Base-by-base conservation (phyloP, 2,797 vertebrate genomes). In the Delichon dasypus region DNA sequence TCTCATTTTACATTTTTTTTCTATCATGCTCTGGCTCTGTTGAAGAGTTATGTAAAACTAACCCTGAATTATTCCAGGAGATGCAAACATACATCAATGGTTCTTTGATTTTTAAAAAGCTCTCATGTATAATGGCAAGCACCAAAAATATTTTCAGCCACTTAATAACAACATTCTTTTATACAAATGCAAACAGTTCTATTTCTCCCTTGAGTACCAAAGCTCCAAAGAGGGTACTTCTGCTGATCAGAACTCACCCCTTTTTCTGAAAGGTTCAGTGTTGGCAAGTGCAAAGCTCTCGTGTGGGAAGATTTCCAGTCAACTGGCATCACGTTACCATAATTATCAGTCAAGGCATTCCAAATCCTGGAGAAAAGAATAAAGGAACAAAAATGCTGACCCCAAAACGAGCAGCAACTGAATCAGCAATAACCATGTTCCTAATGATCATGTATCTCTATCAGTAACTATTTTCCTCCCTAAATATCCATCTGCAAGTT, bases 301-400 rank as follows among this genome's bases (percentile, higher is more conserved):
- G 98, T 99, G 93, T 99, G 98, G n/a, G 99, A 99, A 11, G 99
- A 99, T 91, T 99, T 99, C 99, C 99, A 99, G 97, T 99, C 99
- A 90, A 99, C 99, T 8, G 99, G 98, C 99, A 99, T 99, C 91
- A 99, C 99, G 2, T 99, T 99, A 77, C 99, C 99, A 38, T 98
- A 99, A 96, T 99, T 99, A 97, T 99, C 99, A 3, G 99, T 99
- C 96, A 99, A 96, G 83, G 99, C 98, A 88, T 99, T 99, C 99
- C 99, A 99, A 88, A 99, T 99, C 96, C 99, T 99, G 71, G 20
- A 61, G 34, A 94, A 85, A 90, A 40, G 67, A 90, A 91, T 92
- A 96, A 93, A 75, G 32, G n/a, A 94, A 78, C 26, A 85, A 93
- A 87, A 70, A 36, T 16, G 8, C 27, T 89, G 54, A 47, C 27